Evolutionary conservation across 2,888 invertebrate genomes (phyloP), one percentile per base, ranked within the genome.

Genomic region (Microdon myrmicae): DNA sequence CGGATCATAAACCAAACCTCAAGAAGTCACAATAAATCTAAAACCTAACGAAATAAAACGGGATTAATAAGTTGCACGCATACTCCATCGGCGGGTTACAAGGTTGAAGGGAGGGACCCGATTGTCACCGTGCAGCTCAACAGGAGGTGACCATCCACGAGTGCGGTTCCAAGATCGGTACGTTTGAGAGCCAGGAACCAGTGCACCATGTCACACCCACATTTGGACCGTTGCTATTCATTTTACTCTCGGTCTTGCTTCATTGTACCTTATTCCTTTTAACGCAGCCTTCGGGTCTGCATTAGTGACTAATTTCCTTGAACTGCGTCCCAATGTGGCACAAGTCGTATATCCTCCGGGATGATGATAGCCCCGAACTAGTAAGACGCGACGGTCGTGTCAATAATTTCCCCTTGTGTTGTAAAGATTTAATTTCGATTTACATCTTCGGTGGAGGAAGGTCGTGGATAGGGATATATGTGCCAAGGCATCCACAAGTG

Each of bases 221-320:
- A 58, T 64, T 41, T 51, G 28, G 41, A 8, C 5, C 20, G 13
- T 13, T 16, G 23, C n/a, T n/a, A n/a, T n/a, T n/a, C n/a, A n/a
- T n/a, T n/a, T n/a, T n/a, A n/a, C n/a, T n/a, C n/a, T n/a, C n/a
- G 2, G 9, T 14, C 6, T 23, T 4, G 1, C 3, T 2, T 28
- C 22, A 25, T 44, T 22, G 16, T 48, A 10, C 22, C 35, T 20
- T 32, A n/a, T n/a, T n/a, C n/a, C n/a, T n/a, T n/a, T n/a, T n/a
- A n/a, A n/a, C n/a, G n/a, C n/a, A n/a, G n/a, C n/a, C n/a, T n/a
- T n/a, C n/a, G n/a, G n/a, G n/a, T n/a, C n/a, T 34, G 34, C 39
- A 44, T 45, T 51, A 58, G 64, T 64, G 64, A 64, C 64, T 64
- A 64, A 64, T 64, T 64, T 58, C 64, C 8, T 53, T 64, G 43